Base-by-base conservation (phyloP, 1,140 invertebrate genomes). In the Listronotus bonariensis region DNA sequence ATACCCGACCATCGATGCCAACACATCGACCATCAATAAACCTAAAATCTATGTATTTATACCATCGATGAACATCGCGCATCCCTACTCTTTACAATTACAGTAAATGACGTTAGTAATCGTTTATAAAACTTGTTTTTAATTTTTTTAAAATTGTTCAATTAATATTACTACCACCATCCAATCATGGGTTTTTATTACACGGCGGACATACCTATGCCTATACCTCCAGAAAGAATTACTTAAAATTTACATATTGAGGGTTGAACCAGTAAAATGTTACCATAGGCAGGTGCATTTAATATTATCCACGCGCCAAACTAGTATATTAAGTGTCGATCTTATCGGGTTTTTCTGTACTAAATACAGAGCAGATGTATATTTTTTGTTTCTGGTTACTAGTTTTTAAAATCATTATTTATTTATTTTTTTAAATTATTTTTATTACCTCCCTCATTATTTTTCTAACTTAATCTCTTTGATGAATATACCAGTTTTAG, bases 361-460 rank as follows among this genome's bases (percentile, higher is more conserved):
- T 18, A 20, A n/a, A 49, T 49, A 49, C 15, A 31, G 18, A 20
- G 46, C 46, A 49, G 46, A 49, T 49, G 46, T 15, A 10, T 34
- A 54, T 57, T 57, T 65, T 58, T 52, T 54, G 9, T 40, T 54
- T 48, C 11, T 36, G 31, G 36, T n/a, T 17, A n/a, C 17, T 45
- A 45, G 42, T 14, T 45, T 14, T 45, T 45, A 11, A 7, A 17
- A 2, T 41, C 40, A 2, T 41, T 41, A 4, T 20, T 59, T 59
- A 48, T 17, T 9, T 17, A 34, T 46, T 9, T 34, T 42, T 4
- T 14, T 36, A n/a, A 6, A 12, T 55, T 41, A 45, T 42, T 46
- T 57, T 42, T 31, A 18, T 57, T 18, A 36, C 11, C 34, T 36
- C 5, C 3, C 34, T 34, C 32, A 1, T 36, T 36, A 36, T 36